Base-by-base conservation (phyloP, 2,888 invertebrate species). In the Trissoscelio sp. region DNA sequence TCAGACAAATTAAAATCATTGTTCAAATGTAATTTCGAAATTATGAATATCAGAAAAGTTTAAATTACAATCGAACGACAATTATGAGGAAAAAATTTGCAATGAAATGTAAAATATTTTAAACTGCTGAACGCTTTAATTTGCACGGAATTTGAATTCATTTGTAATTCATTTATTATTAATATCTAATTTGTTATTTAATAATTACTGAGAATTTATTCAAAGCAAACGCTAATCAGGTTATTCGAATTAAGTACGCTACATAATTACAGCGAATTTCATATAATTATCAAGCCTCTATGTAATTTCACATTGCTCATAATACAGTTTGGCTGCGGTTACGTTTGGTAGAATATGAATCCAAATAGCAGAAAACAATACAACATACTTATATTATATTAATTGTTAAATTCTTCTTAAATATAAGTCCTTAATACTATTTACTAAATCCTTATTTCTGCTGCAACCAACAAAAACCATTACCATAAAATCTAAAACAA, bases 231-330 rank as follows among this genome's bases (percentile, higher is more conserved):
- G 44, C 16, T 44, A 44, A 44, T 44, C 44, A 44, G n/a, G n/a
- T 42, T 20, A 20, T 11, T 20, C 22, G 48, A 22, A 48, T 48
- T 48, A 48, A n/a, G 22, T 22, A 11, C 11, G n/a, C 22, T 20
- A 22, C 48, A 48, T 22, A 22, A 22, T 48, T 48, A 48, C 48
- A 48, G 18, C 11, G 48, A 48, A 48, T 3, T 22, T 11, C 48
- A 48, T 20, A 48, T 48, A 20, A 48, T 48, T 48, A 18, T 20
- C 6, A 11, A 48, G 20, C 48, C 22, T n/a, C 22, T 6, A 48
- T 48, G 48, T 48, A 48, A 48, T 48, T 22, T 22, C 48, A 7
- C n/a, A 22, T 48, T 48, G 37, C 37, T 37, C 37, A 37, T 37
- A 37, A 37, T 37, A 37, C n/a, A 9, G 37, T 37, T 37, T n/a